Conservation (phyloP, 2,797 vertebrate species). For the Anabacerthia variegaticeps region DNA sequence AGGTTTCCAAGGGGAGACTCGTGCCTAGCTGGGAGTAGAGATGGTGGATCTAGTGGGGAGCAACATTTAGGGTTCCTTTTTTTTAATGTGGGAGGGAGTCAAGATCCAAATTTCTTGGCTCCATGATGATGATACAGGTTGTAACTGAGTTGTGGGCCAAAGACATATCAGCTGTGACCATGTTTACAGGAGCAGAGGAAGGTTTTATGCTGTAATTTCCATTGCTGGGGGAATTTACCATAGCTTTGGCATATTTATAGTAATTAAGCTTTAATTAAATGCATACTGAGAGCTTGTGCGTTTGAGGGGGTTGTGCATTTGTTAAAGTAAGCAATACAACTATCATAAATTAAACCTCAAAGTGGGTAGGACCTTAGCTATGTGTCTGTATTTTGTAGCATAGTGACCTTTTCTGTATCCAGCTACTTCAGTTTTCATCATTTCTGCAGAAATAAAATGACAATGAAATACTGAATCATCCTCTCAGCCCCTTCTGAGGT, state of each 20-base stretch:
- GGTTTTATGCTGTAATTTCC: background rate
- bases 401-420: background rate
- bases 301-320: background rate
- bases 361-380: background rate
- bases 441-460: background rate
- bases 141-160: background rate
- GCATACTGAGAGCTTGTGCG: background rate
- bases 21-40: background rate
- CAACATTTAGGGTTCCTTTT: background rate
- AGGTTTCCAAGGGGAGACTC: background rate
- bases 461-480: background rate
- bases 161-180: background rate
- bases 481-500: background rate
- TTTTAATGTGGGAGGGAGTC: accelerated
- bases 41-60: background rate
- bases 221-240: background rate
- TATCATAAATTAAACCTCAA: background rate
- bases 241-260: background rate
- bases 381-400: background rate
- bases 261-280: background rate
- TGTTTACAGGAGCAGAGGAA: background rate
- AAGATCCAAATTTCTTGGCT: background rate
- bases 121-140: background rate
- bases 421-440: accelerated
- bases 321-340: background rate